A percentile compares a stretch with the other conserved stretches of the same genome.
Conservation (phyloP, 2,797 vertebrate species). For the Macrochelys suwanniensis region DNA sequence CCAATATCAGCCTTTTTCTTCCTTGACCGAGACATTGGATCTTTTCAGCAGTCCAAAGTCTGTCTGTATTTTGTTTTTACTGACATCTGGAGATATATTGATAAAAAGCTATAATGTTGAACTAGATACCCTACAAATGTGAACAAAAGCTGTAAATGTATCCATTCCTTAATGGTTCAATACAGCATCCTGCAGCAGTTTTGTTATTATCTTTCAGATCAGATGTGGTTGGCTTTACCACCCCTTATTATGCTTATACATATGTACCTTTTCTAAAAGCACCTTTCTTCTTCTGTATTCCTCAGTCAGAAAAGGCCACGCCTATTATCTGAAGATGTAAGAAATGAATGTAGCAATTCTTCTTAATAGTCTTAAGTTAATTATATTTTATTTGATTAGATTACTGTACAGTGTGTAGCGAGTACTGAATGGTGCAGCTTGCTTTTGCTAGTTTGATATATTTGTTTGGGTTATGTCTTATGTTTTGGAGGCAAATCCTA, state of each 20-base stretch:
- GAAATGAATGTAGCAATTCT: not conserved
- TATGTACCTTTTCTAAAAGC: not conserved
- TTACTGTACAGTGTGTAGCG: rapidly evolving
- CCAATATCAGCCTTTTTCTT: not conserved
- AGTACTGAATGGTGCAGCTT: not conserved
- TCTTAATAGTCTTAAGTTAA: not conserved
- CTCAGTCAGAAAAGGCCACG: not conserved
- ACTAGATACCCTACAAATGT: not conserved
- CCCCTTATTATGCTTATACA: not conserved
- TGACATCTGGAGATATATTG: not conserved
- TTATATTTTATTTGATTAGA: not conserved
- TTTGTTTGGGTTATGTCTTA: not conserved
- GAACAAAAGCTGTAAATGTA: not conserved
- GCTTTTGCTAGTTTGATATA: not conserved
- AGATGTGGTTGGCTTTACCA: not conserved
- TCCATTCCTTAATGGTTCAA: not conserved
- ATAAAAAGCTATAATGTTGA: not conserved
- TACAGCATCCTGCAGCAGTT: not conserved
- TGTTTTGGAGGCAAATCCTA: not conserved
- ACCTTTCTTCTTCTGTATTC: not conserved
- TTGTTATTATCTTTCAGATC: not conserved
- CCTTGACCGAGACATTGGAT: not conserved
- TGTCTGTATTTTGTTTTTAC: not conserved
- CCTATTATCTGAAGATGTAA: not conserved
- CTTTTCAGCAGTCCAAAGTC: not conserved